Evolutionary conservation across 2,113 vertebrate species (phyloP).

Genomic region (Chauna torquata): DNA sequence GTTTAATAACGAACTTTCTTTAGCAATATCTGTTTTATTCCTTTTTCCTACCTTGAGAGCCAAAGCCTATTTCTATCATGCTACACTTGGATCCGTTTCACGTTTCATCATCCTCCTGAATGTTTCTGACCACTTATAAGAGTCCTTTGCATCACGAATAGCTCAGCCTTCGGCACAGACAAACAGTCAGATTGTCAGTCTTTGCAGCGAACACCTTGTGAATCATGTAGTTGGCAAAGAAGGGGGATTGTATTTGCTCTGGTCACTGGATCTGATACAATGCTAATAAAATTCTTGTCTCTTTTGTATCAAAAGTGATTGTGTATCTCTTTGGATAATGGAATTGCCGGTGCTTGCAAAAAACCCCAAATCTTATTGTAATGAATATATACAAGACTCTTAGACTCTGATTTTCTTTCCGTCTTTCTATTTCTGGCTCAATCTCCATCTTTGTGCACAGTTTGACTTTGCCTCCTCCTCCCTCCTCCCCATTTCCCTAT

Average conservation of each 20-base stretch:
- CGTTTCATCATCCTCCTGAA: constrained; percentile 31
- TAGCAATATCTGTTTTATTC: constrained; percentile 10
- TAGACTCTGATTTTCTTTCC: background rate
- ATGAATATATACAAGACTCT: background rate
- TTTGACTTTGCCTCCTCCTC: background rate
- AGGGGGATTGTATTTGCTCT: background rate
- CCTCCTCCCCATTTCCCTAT: background rate
- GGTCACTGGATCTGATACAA: constrained; percentile 44
- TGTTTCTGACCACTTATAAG: constrained; percentile 10
- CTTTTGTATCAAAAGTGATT: background rate
- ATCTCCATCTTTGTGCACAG: background rate
- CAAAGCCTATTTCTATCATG: constrained; percentile 14
- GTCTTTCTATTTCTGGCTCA: background rate
- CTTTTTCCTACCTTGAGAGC: constrained; percentile 19
- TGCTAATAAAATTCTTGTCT: constrained; percentile 32
- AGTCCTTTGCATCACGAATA: background rate
- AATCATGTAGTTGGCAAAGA: constrained; percentile 48
- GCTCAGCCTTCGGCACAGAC: background rate
- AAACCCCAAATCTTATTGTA: background rate
- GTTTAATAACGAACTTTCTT: background rate
- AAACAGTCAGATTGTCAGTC: background rate
- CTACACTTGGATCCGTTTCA: background rate
- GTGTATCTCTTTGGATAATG: constrained; percentile 4
- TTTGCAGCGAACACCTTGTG: constrained; percentile 34
- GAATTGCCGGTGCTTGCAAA: background rate